Evolutionary conservation across 2,113 vertebrate genomes (phyloP).

Genomic region (Turnix velox): DNA sequence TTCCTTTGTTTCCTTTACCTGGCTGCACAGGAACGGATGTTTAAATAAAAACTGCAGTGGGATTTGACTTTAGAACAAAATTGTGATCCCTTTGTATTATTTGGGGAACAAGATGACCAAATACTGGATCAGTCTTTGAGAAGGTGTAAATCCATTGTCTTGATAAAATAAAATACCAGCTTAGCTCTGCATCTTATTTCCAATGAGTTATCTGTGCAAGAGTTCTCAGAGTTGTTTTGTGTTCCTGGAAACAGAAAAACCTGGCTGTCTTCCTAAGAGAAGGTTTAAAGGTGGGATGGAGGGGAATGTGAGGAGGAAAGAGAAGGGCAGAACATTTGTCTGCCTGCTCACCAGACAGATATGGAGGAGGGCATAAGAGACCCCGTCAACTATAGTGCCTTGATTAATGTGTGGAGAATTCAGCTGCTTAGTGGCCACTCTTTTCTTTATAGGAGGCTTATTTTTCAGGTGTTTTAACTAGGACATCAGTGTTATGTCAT

Average conservation of each 20-base stretch:
- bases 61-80: neutral
- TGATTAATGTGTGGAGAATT: constrained; percentile 15
- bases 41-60: neutral
- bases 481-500: neutral
- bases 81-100: neutral
- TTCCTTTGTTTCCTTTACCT: constrained; percentile 24
- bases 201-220: rapidly evolving
- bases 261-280: neutral
- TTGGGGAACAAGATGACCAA: neutral
- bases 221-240: neutral
- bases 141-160: neutral
- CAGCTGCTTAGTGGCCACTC: neutral
- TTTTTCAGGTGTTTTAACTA: constrained; percentile 38
- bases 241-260: neutral
- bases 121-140: neutral
- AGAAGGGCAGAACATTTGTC: neutral
- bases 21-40: neutral
- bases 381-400: neutral
- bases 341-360: neutral
- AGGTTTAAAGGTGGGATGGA: neutral
- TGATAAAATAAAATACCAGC: neutral
- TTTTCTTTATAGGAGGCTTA: constrained; percentile 2
- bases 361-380: neutral
- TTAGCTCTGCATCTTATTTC: neutral
- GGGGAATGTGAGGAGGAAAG: neutral